phyloP scores from a whole-genome alignment of 2,797 vertebrate species.

The Orestias chungarensis region DNA sequence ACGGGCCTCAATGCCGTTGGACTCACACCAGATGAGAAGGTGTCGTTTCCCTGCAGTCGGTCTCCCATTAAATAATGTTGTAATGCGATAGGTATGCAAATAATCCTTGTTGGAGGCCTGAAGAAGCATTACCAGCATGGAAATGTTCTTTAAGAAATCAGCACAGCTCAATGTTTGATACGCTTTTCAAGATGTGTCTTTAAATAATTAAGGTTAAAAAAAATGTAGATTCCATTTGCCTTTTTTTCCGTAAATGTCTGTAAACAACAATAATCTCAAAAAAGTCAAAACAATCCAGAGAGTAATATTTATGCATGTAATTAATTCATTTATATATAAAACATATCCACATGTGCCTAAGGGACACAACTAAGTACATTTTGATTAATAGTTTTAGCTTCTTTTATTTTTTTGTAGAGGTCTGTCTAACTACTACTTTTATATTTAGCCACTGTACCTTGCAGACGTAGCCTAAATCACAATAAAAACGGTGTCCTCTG shows the following conservation, averaged over 20 bases:
- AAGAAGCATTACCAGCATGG: slow-evolving; percentile 17
- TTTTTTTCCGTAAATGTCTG: no score
- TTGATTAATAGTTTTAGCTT: background rate
- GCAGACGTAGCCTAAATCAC: background rate
- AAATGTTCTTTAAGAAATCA: background rate
- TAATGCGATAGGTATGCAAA: slow-evolving; percentile 27
- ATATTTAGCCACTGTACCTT: background rate
- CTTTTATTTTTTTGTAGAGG: background rate
- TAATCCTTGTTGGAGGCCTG: background rate
- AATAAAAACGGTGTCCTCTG: background rate
- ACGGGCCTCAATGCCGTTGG: slow-evolving; percentile 24
- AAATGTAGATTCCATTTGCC: no score
- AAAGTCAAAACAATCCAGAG: no score
- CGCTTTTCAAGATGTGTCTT: background rate
- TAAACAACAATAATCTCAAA: no score
- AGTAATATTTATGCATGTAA: no score
- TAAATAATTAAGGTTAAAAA: slow-evolving; percentile 5
- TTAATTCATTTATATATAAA: no score
- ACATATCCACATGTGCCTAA: no score
- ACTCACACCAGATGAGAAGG: slow-evolving; percentile 42
- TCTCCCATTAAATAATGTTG: slow-evolving; percentile 27
- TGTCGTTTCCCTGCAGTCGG: slow-evolving; percentile 52
- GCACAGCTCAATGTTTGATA: slow-evolving; percentile 3
- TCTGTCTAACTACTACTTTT: background rate
- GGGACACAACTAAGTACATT: no score